Evolutionary conservation across 2,797 vertebrate genomes (phyloP).

Genomic region (Danio aesculapii): DNA sequence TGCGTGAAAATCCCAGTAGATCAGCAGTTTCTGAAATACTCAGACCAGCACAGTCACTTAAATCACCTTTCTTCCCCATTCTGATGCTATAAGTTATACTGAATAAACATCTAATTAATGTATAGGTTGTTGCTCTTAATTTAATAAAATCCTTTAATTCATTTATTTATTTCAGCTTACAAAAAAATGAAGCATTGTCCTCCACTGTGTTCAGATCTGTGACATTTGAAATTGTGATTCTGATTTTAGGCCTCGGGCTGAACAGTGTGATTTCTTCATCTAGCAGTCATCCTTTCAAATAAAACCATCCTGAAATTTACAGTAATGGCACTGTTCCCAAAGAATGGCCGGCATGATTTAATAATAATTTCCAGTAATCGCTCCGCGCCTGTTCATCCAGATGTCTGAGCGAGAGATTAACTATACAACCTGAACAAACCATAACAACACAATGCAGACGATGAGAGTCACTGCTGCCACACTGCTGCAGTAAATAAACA

Average conservation of each 20-base stretch:
- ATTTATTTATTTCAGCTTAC: too few relatives aligned
- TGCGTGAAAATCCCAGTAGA: too few relatives aligned
- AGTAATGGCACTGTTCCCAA: neutral
- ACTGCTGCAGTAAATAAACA: neutral
- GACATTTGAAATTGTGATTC: neutral
- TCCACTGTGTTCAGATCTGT: too few relatives aligned
- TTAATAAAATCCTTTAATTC: too few relatives aligned
- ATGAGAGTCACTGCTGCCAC: neutral
- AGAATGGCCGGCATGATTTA: neutral
- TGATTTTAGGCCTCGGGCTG: neutral
- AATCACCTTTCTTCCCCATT: too few relatives aligned
- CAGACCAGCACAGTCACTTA: too few relatives aligned
- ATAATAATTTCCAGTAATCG: neutral
- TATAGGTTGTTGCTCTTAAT: too few relatives aligned
- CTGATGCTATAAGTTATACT: too few relatives aligned
- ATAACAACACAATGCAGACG: constrained; percentile 1
- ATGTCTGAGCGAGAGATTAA: constrained; percentile 31
- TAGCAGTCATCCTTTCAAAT: neutral
- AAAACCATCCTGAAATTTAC: neutral
- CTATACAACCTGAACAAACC: constrained; percentile 17
- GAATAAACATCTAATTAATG: too few relatives aligned
- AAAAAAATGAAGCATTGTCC: too few relatives aligned
- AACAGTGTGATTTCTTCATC: neutral
- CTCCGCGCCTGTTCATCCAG: constrained; percentile 14
- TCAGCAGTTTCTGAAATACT: too few relatives aligned